Evolutionary conservation across 2,888 invertebrate species (phyloP), one percentile per base, ranked within the genome.

Genomic region (Pseudolycoriella hygida): DNA sequence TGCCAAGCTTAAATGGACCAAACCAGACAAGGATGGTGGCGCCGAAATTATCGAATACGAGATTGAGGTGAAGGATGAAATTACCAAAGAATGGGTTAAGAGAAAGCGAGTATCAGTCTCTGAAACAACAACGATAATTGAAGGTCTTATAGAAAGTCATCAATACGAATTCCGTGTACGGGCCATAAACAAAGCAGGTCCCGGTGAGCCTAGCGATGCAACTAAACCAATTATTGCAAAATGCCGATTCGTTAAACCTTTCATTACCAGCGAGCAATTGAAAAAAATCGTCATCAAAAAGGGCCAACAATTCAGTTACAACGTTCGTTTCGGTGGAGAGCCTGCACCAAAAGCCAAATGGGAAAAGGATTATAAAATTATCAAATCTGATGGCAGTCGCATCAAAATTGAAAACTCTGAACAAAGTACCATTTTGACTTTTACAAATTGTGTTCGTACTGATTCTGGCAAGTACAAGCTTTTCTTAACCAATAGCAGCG

Each of bases 161-260:
- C 82, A 83, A 31, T 94, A 94, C 57, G 92, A 94, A 63, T 94
- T 94, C 75, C 75, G 90, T 30, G 77, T 92, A 10, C 74, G 83
- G 38, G 93, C 93, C 20, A 77, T 92, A 2, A 94, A 94, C 63
- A 93, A 92, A 61, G 93, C 89, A 40, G 94, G 94, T 18, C 82
- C 82, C 44, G 86, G 92, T 43, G 82, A 80, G 59, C 85, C 94
- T 1, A 88, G 88, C 51, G 90, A 92, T 56, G 76, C 83, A 5
- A 87, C 89, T 49, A 79, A 88, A 1, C 88, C 92, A 58, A 68
- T 89, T 49, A 92, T 92, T 8, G 76, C 93, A 55, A 80, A 90
- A 20, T 89, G 92, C 67, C 89, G 90, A 64, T 70, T 96, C 25
- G 25, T 25, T 25, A 25, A 25, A 8, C 25, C 96, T 74, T 70